Evolutionary conservation across 2,797 vertebrate species (phyloP).

Genomic region (Acipenser ruthenus): DNA sequence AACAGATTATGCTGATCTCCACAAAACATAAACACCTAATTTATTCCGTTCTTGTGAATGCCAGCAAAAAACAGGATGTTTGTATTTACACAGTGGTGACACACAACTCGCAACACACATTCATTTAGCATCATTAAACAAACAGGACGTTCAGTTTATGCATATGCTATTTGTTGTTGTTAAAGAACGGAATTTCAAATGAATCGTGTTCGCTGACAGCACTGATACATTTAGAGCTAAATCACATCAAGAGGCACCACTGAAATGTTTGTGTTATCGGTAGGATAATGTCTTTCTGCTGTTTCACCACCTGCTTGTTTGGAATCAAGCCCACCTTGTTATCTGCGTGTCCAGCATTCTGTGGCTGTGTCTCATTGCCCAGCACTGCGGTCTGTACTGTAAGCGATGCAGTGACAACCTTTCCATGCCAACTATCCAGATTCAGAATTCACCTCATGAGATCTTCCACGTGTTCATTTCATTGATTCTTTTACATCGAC

Average conservation of each 20-base stretch:
- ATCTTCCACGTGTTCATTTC: no score
- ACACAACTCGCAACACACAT: slow-evolving; percentile 13
- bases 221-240: no score
- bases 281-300: background rate
- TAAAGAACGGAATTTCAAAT: background rate
- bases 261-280: background rate
- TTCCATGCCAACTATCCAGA: no score
- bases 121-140: slow-evolving; percentile 21
- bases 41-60: slow-evolving; percentile 13
- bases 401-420: no score
- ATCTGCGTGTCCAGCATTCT: background rate
- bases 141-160: background rate
- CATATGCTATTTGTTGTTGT: background rate
- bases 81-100: background rate
- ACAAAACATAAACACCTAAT: slow-evolving; percentile 15
- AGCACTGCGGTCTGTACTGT: background rate
- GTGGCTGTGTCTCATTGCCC: background rate
- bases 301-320: background rate
- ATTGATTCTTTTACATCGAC: no score
- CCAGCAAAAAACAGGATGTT: slow-evolving; percentile 5
- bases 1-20: slow-evolving; percentile 12
- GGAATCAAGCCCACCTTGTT: background rate
- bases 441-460: no score
- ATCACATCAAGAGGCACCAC: no score
- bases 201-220: no score